Conservation (phyloP, 2,888 invertebrate species). For the Rhimphoctona megacephalus region DNA sequence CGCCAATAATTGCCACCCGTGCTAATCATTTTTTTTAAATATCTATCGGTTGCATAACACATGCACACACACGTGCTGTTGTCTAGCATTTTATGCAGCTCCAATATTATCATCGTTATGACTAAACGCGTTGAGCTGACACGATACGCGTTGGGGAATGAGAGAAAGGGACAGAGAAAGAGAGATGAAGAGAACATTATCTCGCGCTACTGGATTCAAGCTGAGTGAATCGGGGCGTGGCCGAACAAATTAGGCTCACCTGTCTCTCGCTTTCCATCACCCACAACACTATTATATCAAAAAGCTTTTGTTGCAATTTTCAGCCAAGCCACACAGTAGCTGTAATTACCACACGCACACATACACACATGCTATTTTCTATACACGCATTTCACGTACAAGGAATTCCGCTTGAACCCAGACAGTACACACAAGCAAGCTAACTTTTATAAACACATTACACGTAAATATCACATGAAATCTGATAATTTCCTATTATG, state of each 20-base stretch:
- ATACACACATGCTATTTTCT: slow-evolving; percentile 1
- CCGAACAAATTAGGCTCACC: slow-evolving; percentile 69
- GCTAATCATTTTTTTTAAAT: neutral
- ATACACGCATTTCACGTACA: neutral
- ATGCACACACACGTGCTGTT: slow-evolving; percentile 2
- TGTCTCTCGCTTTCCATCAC: slow-evolving; percentile 44
- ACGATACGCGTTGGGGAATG: slow-evolving; percentile 20
- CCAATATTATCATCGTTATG: slow-evolving; percentile 24
- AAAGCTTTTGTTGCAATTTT: slow-evolving; percentile 67
- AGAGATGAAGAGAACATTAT: slow-evolving; percentile 20
- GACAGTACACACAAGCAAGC: neutral
- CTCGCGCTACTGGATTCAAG: slow-evolving; percentile 62
- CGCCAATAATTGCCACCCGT: slow-evolving; percentile 4
- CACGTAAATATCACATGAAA: neutral
- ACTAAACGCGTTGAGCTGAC: slow-evolving; percentile 38
- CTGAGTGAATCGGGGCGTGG: slow-evolving; percentile 66
- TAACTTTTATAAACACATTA: neutral
- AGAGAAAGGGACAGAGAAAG: slow-evolving; percentile 7
- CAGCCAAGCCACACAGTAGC: slow-evolving; percentile 47
- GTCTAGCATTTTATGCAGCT: neutral
- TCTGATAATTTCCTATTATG: neutral
- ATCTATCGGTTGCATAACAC: neutral
- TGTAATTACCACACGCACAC: slow-evolving; percentile 63
- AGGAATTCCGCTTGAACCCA: neutral
- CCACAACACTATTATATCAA: slow-evolving; percentile 23